Percentiles rank a stretch among this genome's conserved stretches.
Conservation (phyloP, 2,797 vertebrate genomes). For the Microctenopoma stevenorrisi region DNA sequence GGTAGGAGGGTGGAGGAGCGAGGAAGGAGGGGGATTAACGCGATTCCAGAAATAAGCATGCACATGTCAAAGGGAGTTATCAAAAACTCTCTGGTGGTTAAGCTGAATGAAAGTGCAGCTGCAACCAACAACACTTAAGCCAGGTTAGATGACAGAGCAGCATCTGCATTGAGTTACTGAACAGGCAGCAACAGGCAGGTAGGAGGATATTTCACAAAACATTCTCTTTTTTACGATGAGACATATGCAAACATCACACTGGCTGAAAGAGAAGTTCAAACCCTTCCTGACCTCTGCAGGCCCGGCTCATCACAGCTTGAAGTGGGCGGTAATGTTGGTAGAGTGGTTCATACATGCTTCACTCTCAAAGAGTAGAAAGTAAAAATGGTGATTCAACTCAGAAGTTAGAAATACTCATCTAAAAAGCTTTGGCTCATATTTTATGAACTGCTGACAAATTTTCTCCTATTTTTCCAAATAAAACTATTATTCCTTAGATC, state of each 20-base stretch:
- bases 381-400: no score
- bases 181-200: slow-evolving; percentile 65
- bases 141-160: slow-evolving; percentile 61
- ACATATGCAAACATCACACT: neutral
- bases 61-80: slow-evolving; percentile 74
- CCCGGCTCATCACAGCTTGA: neutral
- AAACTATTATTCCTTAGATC: no score
- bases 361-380: no score
- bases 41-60: slow-evolving; percentile 78
- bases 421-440: no score
- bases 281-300: no score
- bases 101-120: slow-evolving; percentile 68
- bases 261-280: neutral
- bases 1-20: slow-evolving; percentile 40
- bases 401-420: no score
- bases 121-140: slow-evolving; percentile 64
- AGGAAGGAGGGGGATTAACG: slow-evolving; percentile 72
- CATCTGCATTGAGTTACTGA: slow-evolving; percentile 22
- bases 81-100: slow-evolving; percentile 56
- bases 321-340: neutral
- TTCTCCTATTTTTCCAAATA: no score
- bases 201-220: slow-evolving; percentile 20
- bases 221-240: slow-evolving; percentile 13
- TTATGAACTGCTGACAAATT: no score
- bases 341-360: no score